Evolutionary conservation across 2,888 invertebrate species (phyloP).

Genomic region (Tinea pellionella): DNA sequence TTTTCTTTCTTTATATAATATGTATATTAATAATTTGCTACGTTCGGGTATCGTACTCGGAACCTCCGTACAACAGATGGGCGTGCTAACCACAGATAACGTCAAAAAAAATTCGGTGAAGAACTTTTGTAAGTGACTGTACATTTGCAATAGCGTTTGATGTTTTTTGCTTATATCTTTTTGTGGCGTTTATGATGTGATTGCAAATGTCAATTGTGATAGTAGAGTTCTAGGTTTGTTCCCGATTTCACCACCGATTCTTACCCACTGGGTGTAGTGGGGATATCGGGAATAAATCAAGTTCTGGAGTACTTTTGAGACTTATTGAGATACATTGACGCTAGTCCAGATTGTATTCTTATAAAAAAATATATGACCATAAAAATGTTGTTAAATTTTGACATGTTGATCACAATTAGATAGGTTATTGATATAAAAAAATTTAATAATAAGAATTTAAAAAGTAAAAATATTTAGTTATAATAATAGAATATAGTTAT

Average conservation of each 20-base stretch:
- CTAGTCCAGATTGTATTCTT: background rate
- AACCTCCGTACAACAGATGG: too few species aligned
- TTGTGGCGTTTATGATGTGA: background rate
- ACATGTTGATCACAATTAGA: background rate
- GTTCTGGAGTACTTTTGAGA: background rate
- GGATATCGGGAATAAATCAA: too few species aligned
- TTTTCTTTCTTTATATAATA: too few species aligned
- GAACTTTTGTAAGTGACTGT: background rate
- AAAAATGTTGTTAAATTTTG: background rate
- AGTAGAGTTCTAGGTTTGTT: background rate
- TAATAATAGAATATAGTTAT: too few species aligned
- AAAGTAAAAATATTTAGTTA: too few species aligned
- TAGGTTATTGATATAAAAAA: background rate
- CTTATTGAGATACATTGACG: background rate
- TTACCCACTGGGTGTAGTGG: too few species aligned
- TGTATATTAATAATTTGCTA: too few species aligned
- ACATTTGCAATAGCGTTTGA: background rate
- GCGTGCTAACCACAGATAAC: too few species aligned
- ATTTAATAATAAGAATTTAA: too few species aligned
- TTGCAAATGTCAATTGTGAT: background rate
- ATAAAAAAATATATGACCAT: background rate
- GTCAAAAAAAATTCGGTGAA: background rate
- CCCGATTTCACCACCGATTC: too few species aligned
- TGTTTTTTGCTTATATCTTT: too few species aligned
- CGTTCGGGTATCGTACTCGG: too few species aligned